A percentile compares a stretch with the other conserved stretches of the same genome.
These are phyloP conservation scores for Tolmerus cingulatus DNA, from an alignment of 2,888 invertebrate species.

Conservation along the genomic window DNA sequence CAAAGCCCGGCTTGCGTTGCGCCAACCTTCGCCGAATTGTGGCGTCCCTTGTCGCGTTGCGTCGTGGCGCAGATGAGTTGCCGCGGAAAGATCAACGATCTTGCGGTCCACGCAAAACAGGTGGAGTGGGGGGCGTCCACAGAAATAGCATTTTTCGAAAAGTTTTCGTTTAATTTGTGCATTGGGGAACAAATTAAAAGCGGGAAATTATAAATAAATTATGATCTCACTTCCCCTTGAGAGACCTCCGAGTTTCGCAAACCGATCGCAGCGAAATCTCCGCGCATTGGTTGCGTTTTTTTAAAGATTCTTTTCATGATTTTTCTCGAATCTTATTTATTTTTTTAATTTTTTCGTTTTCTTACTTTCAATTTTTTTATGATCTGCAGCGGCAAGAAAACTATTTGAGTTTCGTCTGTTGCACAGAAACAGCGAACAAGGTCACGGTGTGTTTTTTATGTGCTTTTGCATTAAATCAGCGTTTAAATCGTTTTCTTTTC, in stretches of 20 bases:
- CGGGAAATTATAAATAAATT: conserved; percentile 19
- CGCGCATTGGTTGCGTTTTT: neutral
- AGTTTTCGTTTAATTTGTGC: neutral
- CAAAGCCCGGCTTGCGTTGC: neutral
- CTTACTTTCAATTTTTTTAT: neutral
- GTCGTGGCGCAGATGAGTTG: neutral
- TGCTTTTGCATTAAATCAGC: neutral
- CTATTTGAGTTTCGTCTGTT: neutral
- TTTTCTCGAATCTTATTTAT: neutral
- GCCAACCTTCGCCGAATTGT: neutral
- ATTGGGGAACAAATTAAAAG: neutral
- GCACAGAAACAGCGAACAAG: neutral
- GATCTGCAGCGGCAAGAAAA: neutral
- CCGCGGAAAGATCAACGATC: conserved; percentile 4
- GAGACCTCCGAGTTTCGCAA: neutral
- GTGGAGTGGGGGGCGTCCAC: neutral
- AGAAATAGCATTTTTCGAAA: neutral
- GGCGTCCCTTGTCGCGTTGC: neutral
- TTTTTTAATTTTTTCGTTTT: neutral
- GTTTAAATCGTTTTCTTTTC: neutral
- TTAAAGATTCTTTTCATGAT: neutral
- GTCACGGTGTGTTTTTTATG: neutral
- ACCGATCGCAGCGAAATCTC: neutral
- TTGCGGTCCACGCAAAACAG: neutral
- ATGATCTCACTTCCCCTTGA: conserved; percentile 34